Evolutionary conservation across 2,797 vertebrate species (phyloP).

Genomic region (Alauda arvensis): DNA sequence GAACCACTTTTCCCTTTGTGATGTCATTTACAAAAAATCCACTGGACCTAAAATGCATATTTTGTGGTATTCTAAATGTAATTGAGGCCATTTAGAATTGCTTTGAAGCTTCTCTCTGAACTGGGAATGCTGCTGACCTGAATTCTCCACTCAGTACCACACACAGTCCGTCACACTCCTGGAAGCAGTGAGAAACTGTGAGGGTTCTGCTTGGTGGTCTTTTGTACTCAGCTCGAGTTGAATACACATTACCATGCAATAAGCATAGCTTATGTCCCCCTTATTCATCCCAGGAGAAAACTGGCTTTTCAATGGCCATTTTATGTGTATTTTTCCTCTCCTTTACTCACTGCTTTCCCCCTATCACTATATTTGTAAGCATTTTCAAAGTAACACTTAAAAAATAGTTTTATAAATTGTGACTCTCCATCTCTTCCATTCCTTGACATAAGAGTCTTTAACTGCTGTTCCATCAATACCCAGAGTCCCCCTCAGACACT

Average conservation of each 20-base stretch:
- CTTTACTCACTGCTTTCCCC: background rate
- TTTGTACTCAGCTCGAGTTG: background rate
- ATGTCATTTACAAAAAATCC: background rate
- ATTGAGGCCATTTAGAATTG: background rate
- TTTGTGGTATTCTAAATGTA: background rate
- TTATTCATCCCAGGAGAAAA: background rate
- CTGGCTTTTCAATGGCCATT: background rate
- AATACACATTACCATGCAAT: background rate
- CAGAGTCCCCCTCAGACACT: background rate
- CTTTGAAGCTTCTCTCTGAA: conserved; percentile 13
- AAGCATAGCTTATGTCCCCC: background rate
- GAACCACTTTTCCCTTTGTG: background rate
- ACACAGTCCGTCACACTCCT: background rate
- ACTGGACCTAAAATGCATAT: background rate
- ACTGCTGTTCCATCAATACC: background rate
- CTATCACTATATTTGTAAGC: background rate
- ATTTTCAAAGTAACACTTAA: conserved; percentile 2
- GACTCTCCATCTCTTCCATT: background rate
- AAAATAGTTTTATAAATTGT: background rate
- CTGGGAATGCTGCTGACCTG: background rate
- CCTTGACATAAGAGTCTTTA: conserved; percentile 5
- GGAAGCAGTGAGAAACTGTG: background rate
- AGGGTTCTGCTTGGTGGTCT: background rate
- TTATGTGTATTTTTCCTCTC: background rate
- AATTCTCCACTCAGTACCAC: background rate